Evolutionary conservation across 2,113 vertebrate species (phyloP), one percentile per base, ranked within the genome.

Genomic region (Nothoprocta perdicaria): DNA sequence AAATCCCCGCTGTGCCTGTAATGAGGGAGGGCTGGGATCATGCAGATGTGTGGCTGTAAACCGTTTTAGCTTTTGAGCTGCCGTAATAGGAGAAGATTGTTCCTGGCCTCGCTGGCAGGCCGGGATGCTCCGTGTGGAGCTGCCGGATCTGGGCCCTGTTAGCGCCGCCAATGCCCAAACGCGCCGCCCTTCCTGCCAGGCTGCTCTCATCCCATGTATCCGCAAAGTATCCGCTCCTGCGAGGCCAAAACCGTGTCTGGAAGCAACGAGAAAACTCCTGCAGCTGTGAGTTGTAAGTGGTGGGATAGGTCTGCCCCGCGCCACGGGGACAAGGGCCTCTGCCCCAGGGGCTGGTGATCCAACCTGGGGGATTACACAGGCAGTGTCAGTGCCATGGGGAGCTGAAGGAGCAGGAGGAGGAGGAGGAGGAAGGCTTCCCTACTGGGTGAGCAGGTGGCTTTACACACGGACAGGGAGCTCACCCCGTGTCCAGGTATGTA

Each of bases 71-170:
- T 94, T 96, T 96, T 35, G 73, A 96, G 96, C 95, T 66, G 67
- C 91, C 91, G 77, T 97, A 97, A 97, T 96, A 95, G 96, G 92
- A 90, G 78, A 89, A 97, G 96, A 97, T 97, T 97, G 97, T 97
- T 97, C 95, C 94, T 95, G 77, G 95, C 61, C 95, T 95, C 92
- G 85, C 96, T 95, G 92, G 92, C 93, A 96, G 94, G 95, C 65
- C 92, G 80, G 93, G 95, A 93, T 97, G 95, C 95, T 81, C 95
- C 58, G 52, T 69, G 85, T 86, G 83, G 77, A 0, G 4, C 87
- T 72, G 84, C 96, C 96, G 94, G 95, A 92, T 82, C 84, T 76
- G 86, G 1, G 43, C 92, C 41, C 41, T 14, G 41, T 97, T 97
- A 95, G 95, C 85, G 5, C 50, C 88, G 68, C 81, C 97, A 93